Conservation (phyloP, 2,113 vertebrate genomes). For the Ictidomys tridecemlineatus region DNA sequence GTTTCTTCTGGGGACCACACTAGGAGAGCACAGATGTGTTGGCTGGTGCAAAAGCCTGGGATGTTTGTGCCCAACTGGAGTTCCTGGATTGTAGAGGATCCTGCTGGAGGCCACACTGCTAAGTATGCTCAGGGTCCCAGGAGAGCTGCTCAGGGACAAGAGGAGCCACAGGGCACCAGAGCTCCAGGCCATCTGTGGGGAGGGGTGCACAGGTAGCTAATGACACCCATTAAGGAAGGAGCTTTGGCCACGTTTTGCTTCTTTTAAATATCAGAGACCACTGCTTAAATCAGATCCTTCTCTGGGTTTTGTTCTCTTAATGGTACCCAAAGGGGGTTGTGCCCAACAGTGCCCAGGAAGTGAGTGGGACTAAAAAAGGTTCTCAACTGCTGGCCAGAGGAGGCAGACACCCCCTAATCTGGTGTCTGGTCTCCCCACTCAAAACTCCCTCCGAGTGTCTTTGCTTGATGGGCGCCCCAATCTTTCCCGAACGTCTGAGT, state of each 20-base stretch:
- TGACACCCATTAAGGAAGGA: not conserved
- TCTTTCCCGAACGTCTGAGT: not conserved
- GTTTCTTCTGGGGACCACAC: not conserved
- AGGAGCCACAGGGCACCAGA: not conserved
- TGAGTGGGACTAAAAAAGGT: not conserved
- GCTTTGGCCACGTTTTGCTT: not conserved
- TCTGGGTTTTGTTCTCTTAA: not conserved
- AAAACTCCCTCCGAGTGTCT: not conserved
- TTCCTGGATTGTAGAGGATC: not conserved
- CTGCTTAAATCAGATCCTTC: not conserved
- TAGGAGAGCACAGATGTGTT: not conserved
- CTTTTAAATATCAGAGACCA: not conserved
- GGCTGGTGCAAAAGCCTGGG: not conserved
- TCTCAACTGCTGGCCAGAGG: not conserved
- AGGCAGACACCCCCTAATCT: not conserved
- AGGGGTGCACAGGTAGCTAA: not conserved
- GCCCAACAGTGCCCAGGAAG: not conserved
- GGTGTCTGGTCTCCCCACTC: not conserved
- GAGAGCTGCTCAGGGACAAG: not conserved
- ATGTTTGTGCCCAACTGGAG: not conserved
- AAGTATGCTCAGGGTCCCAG: fast-evolving
- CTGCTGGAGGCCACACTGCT: not conserved
- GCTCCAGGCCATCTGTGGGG: too few species aligned
- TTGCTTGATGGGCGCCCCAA: not conserved
- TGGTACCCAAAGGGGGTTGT: not conserved